Percentiles rank a stretch among this genome's conserved stretches.
phyloP scores from a whole-genome alignment of 2,888 invertebrate genomes.

The Actias luna region DNA sequence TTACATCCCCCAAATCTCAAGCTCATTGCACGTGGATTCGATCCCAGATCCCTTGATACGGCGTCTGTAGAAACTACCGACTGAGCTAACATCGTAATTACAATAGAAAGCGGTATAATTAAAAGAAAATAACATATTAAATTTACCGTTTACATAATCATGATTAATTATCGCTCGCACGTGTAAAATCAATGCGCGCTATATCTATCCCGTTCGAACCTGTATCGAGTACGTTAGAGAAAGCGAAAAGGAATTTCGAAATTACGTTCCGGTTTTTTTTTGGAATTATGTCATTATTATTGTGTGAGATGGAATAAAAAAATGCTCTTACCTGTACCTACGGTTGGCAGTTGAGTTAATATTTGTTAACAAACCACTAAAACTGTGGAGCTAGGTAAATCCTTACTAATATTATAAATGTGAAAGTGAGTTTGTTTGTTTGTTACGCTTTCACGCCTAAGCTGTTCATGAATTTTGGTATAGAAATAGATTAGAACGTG shows the following conservation, averaged over 20 bases:
- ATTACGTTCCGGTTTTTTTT: constrained; percentile 31
- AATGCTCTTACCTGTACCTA: constrained; percentile 22
- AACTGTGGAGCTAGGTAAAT: neutral
- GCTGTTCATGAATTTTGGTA: too few relatives aligned
- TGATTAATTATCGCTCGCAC: constrained; percentile 21
- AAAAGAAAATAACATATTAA: constrained; percentile 31
- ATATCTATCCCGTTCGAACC: constrained; percentile 1
- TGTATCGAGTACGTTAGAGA: neutral
- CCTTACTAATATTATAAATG: too few relatives aligned
- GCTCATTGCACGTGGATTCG: too few relatives aligned
- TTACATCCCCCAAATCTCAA: too few relatives aligned
- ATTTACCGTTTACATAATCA: constrained; percentile 58
- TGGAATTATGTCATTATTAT: constrained; percentile 61
- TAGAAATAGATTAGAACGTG: too few relatives aligned
- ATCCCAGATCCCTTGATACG: too few relatives aligned
- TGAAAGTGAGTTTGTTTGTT: too few relatives aligned
- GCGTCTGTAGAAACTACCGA: too few relatives aligned
- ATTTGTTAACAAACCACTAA: constrained; percentile 33
- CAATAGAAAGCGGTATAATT: neutral
- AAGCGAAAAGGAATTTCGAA: constrained; percentile 2
- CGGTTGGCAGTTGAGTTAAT: constrained; percentile 24
- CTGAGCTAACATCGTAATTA: too few relatives aligned
- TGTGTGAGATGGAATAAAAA: constrained; percentile 42
- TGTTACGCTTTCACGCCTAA: too few relatives aligned
- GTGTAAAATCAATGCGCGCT: neutral